A percentile compares a stretch with the other conserved stretches of the same genome.
phyloP scores from a whole-genome alignment of 2,113 vertebrate genomes.

The Montifringilla adamsi region DNA sequence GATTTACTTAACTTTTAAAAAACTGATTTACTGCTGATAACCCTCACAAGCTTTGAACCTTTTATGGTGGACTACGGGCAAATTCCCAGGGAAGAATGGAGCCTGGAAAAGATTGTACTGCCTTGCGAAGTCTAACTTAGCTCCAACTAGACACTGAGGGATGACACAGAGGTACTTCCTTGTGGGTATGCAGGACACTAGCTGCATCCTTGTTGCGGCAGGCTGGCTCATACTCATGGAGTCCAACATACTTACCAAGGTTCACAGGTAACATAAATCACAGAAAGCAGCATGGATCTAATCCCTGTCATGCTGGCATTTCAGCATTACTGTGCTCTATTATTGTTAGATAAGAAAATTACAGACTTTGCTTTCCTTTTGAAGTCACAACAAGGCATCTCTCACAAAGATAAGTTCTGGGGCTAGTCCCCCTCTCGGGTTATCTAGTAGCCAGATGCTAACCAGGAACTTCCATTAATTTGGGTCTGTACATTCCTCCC shows the following conservation, averaged over 20 bases:
- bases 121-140: background rate
- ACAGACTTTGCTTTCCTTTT: background rate
- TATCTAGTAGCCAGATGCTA: conserved; percentile 9
- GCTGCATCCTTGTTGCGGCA: accelerated
- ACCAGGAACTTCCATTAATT: background rate
- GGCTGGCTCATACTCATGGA: background rate
- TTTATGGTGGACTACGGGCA: background rate
- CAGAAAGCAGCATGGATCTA: background rate
- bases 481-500: background rate
- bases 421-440: background rate
- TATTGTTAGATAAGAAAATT: conserved; percentile 28
- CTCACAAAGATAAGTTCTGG: background rate
- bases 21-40: background rate
- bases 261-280: background rate
- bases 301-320: background rate
- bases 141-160: background rate
- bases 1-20: background rate
- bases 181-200: background rate
- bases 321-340: background rate
- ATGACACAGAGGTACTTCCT: background rate
- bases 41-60: background rate
- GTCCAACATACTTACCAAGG: background rate
- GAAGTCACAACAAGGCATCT: background rate
- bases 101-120: background rate
- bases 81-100: background rate